Evolutionary conservation across 23 tunicate genomes (phyloP), one percentile per base, ranked within the genome.

Genomic region (Trididemnum clinides): DNA sequence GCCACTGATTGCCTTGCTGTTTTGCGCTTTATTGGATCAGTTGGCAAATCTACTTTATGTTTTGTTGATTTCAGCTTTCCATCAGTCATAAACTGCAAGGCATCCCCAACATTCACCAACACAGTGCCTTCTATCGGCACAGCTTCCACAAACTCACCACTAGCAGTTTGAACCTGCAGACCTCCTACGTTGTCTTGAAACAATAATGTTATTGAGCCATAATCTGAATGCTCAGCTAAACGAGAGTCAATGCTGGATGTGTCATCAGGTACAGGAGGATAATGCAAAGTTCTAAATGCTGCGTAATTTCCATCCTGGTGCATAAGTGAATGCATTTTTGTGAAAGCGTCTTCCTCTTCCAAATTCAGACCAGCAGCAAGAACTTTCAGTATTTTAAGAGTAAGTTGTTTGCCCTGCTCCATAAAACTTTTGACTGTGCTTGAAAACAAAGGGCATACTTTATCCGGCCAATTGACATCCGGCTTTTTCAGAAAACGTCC

Each of bases 131-230:
- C 69, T 32, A 85, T 74, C 30, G 88, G 88, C 21, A 25, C 39
- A 0, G 88, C 88, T 18, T 85, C 88, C 18, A 75, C 33, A 73
- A 25, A 85, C 1, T 0, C 57, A 0, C 88, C 88, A 34, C 75
- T 34, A 29, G 39, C 21, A 25, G 33, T 25, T 51, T 85, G 54
- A 39, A 87, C 84, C 71, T 87, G 64, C 26, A 87, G 51, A 6
- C 91, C 91, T 18, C 91, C 91, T 10, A 87, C 71, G 12, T 87
- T 32, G 39, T 80, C 91, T 81, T 87, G 91, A 51, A 87, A 87
- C 22, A 87, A 49, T 19, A 87, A 29, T 6, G 91, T 80, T 22
- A 87, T 59, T 7, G 91, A 80, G 5, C 91, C 91, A 81, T 87
- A 87, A 69, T 87, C 91, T 12, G 86, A 78, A 66, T 87, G 91